These are phyloP conservation scores for Onthophagus sagittarius DNA, from an alignment of 2,888 invertebrate species.

Conservation along the genomic window DNA sequence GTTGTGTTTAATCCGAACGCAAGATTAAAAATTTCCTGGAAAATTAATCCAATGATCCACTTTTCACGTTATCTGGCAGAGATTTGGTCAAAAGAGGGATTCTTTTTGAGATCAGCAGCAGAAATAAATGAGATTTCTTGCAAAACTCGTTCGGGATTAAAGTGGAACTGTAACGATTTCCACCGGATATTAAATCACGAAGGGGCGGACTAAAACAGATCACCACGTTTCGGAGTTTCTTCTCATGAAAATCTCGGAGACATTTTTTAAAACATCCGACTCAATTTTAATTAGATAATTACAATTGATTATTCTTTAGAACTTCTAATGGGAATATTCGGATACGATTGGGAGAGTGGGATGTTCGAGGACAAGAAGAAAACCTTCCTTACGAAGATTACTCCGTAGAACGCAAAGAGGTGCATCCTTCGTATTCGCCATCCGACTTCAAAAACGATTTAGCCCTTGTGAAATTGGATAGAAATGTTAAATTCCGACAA, in stretches of 20 bases:
- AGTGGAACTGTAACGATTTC: neutral
- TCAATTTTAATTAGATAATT: neutral
- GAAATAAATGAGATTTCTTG: slow-evolving; percentile 10
- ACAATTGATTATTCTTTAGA: slow-evolving; percentile 50
- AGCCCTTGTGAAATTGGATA: slow-evolving; percentile 75
- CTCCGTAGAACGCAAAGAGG: slow-evolving; percentile 84
- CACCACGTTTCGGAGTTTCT: neutral
- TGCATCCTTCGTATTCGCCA: slow-evolving; percentile 86
- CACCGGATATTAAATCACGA: slow-evolving; percentile 1
- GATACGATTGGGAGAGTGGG: slow-evolving; percentile 90
- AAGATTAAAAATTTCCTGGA: no score
- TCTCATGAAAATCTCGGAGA: no score
- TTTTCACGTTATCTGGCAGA: no score
- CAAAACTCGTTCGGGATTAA: slow-evolving; percentile 6
- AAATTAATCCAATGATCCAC: no score
- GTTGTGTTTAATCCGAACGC: no score
- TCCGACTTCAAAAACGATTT: slow-evolving; percentile 90
- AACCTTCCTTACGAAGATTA: slow-evolving; percentile 83
- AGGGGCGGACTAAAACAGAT: neutral
- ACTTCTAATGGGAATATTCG: slow-evolving; percentile 85
- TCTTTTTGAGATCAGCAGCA: neutral
- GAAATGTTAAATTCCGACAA: slow-evolving; percentile 82
- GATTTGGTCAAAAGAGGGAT: no score
- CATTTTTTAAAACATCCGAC: neutral
- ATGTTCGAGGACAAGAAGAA: slow-evolving; percentile 81